Conservation (phyloP, 1,140 invertebrate genomes). For the Rhynchophorus ferrugineus region DNA sequence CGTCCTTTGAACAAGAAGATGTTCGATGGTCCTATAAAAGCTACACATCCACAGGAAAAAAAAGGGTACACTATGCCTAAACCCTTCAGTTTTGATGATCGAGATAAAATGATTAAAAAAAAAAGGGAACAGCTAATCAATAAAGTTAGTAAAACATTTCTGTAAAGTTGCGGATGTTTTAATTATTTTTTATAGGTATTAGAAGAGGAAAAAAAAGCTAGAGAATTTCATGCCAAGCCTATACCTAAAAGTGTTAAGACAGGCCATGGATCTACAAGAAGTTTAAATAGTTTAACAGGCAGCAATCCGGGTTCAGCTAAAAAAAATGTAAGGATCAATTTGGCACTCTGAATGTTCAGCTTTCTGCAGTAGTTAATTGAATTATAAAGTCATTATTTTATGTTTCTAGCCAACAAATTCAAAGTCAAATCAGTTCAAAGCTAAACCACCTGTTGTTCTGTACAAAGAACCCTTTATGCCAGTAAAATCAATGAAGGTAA, state of each 20-base stretch:
- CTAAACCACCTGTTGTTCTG: constrained; percentile 42
- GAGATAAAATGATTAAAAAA: constrained; percentile 39
- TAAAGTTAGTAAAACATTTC: constrained; percentile 30
- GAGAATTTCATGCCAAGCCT: constrained; percentile 43
- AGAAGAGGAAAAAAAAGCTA: constrained; percentile 40
- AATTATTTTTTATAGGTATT: constrained; percentile 28
- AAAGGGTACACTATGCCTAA: constrained; percentile 29
- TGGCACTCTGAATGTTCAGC: background rate
- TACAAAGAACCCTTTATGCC: constrained; percentile 48
- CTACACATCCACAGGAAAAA: constrained; percentile 17
- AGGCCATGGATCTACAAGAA: background rate
- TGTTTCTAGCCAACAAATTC: no score
- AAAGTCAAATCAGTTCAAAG: constrained; percentile 42
- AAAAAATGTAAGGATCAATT: constrained; percentile 5
- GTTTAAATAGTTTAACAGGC: no score
- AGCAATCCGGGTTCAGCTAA: background rate
- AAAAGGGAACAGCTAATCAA: constrained; percentile 46
- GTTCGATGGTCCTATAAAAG: constrained; percentile 28
- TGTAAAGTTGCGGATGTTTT: background rate
- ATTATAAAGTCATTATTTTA: no score
- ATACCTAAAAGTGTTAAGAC: constrained; percentile 33
- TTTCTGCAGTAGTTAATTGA: no score
- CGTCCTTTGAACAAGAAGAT: constrained; percentile 34
- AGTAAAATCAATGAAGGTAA: constrained; percentile 26
- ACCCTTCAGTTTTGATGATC: constrained; percentile 50